Base-by-base conservation (phyloP, 2,888 invertebrate genomes). In the Linnaemya tessellans region DNA sequence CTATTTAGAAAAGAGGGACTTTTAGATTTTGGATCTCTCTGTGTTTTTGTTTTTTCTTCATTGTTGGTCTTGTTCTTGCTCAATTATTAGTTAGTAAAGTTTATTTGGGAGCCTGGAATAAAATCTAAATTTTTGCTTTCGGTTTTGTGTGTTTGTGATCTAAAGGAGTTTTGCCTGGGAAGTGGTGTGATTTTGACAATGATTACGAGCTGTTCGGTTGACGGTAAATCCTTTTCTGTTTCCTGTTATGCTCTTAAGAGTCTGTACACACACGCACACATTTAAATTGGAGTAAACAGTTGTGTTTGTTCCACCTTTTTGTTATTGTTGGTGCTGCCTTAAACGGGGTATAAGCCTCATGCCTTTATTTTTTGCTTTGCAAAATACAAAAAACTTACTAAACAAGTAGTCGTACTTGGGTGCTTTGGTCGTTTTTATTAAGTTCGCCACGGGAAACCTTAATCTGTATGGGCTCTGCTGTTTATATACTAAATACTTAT, bases 401-500 rank as follows among this genome's bases (percentile, higher is more conserved):
- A 62, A 49, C 20, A 51, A 41, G 25, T 30, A 49, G 20, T 18
- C 30, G 41, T 43, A 30, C 38, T 46, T 77, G 75, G 68, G 41
- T 60, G 71, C 67, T 70, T 51, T 77, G 74, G 81, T 84, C 82
- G 89, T 90, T 91, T 90, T 91, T 91, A 92, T 92, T 90, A 91
- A 91, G 90, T 91, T 92, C 92, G 87, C 92, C 91, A 90, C 92
- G 89, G 92, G 92, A 91, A 91, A 90, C 91, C 90, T 91, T 91
- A 92, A 92, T 91, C 91, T 91, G 86, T 75, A 81, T 56, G 78
- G 81, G 71, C 74, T 84, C 67, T 79, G 77, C 22, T 65, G 68
- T 82, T 79, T 74, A 65, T 51, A 60, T 78, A 71, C 77, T 30
- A n/a, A 18, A 11, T 35, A 46, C 51, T n/a, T 43, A 43, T 58